Evolutionary conservation across 2,888 invertebrate species (phyloP).

Genomic region (Formica aserva): DNA sequence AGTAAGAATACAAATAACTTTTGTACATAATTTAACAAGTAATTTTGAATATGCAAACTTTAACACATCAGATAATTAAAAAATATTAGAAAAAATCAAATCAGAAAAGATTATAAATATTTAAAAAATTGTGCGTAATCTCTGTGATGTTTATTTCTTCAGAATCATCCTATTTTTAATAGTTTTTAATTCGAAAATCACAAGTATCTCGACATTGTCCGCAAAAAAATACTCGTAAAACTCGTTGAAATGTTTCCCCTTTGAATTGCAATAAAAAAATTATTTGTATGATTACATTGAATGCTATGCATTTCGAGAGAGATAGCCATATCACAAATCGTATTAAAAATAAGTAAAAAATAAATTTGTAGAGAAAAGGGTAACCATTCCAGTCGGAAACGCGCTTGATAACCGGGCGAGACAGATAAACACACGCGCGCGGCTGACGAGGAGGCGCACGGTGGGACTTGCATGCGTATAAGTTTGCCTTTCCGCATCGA

Average conservation of each 20-base stretch:
- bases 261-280: background rate
- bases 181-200: background rate
- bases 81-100: background rate
- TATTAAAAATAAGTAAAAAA: constrained; percentile 16
- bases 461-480: constrained; percentile 41
- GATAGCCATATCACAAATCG: background rate
- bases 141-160: background rate
- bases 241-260: background rate
- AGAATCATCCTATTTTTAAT: background rate
- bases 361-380: background rate
- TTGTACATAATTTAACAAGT: background rate
- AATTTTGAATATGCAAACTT: background rate
- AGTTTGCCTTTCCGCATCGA: constrained; percentile 79
- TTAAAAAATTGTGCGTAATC: background rate
- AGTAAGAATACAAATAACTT: background rate
- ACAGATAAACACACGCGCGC: constrained; percentile 19
- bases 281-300: background rate
- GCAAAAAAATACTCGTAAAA: background rate
- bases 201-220: background rate
- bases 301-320: background rate
- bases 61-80: background rate
- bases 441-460: constrained; percentile 21
- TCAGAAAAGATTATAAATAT: background rate
- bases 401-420: constrained; percentile 48
- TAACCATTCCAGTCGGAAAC: constrained; percentile 2